Evolutionary conservation across 1,140 invertebrate genomes (phyloP).

Genomic region (Lasaia peninsularis): DNA sequence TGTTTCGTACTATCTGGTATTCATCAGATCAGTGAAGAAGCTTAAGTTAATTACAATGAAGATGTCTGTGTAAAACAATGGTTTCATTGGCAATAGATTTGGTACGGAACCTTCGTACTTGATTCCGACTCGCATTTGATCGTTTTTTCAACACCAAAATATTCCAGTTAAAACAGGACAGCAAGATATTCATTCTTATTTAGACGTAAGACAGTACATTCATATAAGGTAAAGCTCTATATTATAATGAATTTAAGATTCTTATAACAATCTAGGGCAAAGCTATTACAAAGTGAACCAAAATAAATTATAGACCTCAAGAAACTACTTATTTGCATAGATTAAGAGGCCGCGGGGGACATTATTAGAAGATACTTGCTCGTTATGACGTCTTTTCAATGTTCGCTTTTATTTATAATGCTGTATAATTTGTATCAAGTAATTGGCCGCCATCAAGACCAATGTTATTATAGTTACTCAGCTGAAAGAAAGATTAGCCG

Average conservation of each 20-base stretch:
- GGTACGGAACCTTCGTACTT: too few relatives aligned
- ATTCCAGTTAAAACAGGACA: too few relatives aligned
- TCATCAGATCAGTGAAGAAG: too few relatives aligned
- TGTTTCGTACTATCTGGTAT: too few relatives aligned
- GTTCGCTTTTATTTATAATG: slow-evolving; percentile 9
- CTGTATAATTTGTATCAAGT: slow-evolving; percentile 1
- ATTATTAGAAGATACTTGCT: slow-evolving; percentile 5
- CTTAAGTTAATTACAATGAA: too few relatives aligned
- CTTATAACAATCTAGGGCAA: slow-evolving; percentile 3
- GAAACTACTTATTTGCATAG: slow-evolving; percentile 7
- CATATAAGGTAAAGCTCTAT: too few relatives aligned
- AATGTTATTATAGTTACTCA: slow-evolving; percentile 3
- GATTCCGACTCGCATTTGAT: too few relatives aligned
- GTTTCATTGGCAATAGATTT: too few relatives aligned
- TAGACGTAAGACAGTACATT: too few relatives aligned
- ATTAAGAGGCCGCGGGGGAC: not conserved
- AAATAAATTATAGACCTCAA: slow-evolving; percentile 3
- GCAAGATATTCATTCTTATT: too few relatives aligned
- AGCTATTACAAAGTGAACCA: slow-evolving; percentile 1
- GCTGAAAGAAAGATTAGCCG: not conserved
- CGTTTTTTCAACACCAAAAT: too few relatives aligned
- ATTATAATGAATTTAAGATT: not conserved
- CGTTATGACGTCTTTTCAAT: slow-evolving; percentile 12
- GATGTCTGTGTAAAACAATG: too few relatives aligned
- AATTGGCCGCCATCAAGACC: not conserved